Evolutionary conservation across 1,140 invertebrate genomes (phyloP).

Genomic region (Hormaphis cornu): DNA sequence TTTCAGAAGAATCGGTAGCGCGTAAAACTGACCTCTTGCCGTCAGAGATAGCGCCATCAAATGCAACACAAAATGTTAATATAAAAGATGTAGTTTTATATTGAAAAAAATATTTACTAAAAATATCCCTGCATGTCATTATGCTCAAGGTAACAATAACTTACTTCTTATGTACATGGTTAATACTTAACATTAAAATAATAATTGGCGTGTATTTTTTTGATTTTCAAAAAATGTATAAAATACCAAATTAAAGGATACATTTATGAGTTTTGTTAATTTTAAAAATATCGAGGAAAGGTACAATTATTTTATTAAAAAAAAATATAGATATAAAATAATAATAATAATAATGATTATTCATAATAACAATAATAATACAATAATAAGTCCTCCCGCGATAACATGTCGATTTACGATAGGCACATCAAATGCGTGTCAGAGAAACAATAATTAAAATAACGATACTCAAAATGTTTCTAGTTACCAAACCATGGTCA

Average conservation of each 20-base stretch:
- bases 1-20: too few relatives aligned
- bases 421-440: background rate
- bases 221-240: background rate
- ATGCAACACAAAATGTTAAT: background rate
- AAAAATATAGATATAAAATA: too few relatives aligned
- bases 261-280: background rate
- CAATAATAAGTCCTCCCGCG: background rate
- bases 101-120: constrained; percentile 23
- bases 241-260: constrained; percentile 9
- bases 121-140: constrained; percentile 6
- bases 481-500: too few relatives aligned
- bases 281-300: background rate
- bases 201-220: constrained; percentile 20
- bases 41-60: too few relatives aligned
- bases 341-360: background rate
- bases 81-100: background rate
- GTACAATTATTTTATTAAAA: too few relatives aligned
- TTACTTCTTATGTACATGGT: constrained; percentile 23
- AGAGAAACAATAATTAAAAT: background rate
- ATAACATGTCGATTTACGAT: background rate
- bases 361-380: background rate
- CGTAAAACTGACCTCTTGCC: too few relatives aligned
- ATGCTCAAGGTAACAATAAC: constrained; percentile 18
- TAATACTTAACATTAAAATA: constrained; percentile 31
- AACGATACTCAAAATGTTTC: background rate